Evolutionary conservation across 2,888 invertebrate genomes (phyloP).

Genomic region (Diogma glabrata): DNA sequence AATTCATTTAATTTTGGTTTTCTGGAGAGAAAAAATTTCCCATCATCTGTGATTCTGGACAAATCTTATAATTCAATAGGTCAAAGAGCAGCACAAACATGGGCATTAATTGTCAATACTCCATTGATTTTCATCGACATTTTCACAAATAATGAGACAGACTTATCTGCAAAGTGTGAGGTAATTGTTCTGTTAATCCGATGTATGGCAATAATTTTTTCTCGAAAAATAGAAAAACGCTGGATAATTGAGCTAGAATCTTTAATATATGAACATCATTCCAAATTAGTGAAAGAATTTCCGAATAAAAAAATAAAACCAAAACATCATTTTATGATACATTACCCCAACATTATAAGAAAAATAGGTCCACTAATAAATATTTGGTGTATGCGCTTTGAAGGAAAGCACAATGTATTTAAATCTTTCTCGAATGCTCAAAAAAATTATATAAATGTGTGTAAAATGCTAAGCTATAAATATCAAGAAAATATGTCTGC

Average conservation of each 20-base stretch:
- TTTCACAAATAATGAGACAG: neutral
- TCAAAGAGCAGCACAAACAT: conserved; percentile 17
- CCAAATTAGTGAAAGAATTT: no score
- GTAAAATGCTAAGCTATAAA: conserved; percentile 1
- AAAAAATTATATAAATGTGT: conserved; percentile 5
- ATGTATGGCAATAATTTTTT: conserved; percentile 4
- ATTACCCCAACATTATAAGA: no score
- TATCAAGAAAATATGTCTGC: neutral
- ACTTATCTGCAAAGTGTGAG: neutral
- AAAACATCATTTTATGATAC: no score
- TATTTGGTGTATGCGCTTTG: conserved; percentile 10
- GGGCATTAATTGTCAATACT: conserved; percentile 13
- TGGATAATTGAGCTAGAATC: no score
- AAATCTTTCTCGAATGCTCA: neutral
- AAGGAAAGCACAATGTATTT: conserved; percentile 7
- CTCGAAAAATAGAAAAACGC: no score
- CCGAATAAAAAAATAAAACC: no score
- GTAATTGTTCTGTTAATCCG: neutral
- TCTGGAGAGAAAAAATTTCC: conserved; percentile 13
- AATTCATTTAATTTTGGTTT: conserved; percentile 17
- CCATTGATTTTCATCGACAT: conserved; percentile 7
- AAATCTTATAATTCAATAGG: conserved; percentile 12
- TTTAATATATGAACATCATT: no score
- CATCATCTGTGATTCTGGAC: conserved; percentile 13
- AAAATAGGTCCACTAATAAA: neutral